Evolutionary conservation across 2,797 vertebrate species (phyloP), one percentile per base, ranked within the genome.

Genomic region (Tiaroga cobitis): DNA sequence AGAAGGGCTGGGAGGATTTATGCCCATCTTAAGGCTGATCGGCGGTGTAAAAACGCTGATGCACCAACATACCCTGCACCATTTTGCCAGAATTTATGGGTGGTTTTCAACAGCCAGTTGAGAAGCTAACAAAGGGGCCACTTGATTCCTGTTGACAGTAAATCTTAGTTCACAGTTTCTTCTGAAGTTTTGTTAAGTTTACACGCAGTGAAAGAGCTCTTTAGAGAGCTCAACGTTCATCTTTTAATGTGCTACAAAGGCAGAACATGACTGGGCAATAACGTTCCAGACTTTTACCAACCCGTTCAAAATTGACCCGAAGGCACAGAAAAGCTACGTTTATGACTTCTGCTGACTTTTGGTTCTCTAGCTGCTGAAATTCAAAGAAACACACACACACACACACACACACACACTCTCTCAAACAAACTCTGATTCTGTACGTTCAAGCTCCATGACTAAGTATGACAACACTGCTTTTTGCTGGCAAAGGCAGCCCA

Each of bases 41-140:
- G 88, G 86, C 63, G 41, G 83, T 67, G 75, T 90, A 88, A 81
- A 94, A 93, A 88, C 49, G 87, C 90, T 92, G 88, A 92, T 72
- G 88, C 89, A 88, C 89, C 89, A 88, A 90, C 85, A 67, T 88
- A 83, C 72, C 85, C 79, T 68, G 85, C 68, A 89, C 89, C 84
- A 88, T 92, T 87, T 90, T 32, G 46, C 65, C 46, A 68, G 83
- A 89, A 92, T 91, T 90, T 89, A 91, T 87, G 59, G 7, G 65
- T 76, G 56, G 80, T 70, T 54, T 77, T 90, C 86, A 85, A 68
- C 29, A 51, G 77, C 85, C 81, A 90, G 87, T 63, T 76, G 82
- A 81, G 88, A 85, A 87, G 73, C 82, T 80, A 84, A 90, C 89
- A 90, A 86, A 86, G 84, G 72, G 76, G 84, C 59, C 59, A 73